Base-by-base conservation (phyloP, 2,113 vertebrate species). In the Myrmecobius fasciatus region DNA sequence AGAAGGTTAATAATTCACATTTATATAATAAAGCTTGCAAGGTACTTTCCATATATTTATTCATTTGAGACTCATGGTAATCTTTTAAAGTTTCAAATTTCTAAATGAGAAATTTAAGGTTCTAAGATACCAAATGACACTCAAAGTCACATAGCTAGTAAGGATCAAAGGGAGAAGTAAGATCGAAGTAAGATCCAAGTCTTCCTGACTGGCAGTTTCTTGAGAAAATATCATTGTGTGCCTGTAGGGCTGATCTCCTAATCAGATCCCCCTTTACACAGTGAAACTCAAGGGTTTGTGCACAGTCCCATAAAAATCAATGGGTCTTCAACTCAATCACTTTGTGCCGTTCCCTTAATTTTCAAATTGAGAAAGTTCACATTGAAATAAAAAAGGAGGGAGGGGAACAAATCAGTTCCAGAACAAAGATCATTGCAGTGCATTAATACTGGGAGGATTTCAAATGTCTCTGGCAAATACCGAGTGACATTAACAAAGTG, bases 401-500 rank as follows among this genome's bases (percentile, higher is more conserved):
- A 75, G 60, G 60, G 94, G 96, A 97, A 94, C 88, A 96, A 96
- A 92, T 91, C 53, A 94, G 89, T 93, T 97, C 93, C 52, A 92
- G 94, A 92, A 91, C 95, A 92, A 94, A 93, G 95, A 94, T 75
- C 95, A 95, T 83, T 31, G 53, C 56, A 90, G 90, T 92, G 53
- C 24, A 52, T 92, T 93, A 96, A 96, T n/a, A 95, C 94, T 49
- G 47, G 75, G 56, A 96, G 83, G 95, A 93, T 96, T 92, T 48
- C 93, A 96, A 89, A 94, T 96, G 89, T 91, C 26, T 67, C 94
- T 89, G 95, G 75, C 8, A 97, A 97, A 97, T 96, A 97, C 0
- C 91, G 95, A 95, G 97, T 96, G 96, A 97, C 93, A 96, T 92
- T 96, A 98, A 97, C 97, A 98, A 97, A 98, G 96, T 90, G 95